These are phyloP conservation scores for Stenurella melanura DNA, from an alignment of 2,888 invertebrate genomes.

Conservation along the genomic window DNA sequence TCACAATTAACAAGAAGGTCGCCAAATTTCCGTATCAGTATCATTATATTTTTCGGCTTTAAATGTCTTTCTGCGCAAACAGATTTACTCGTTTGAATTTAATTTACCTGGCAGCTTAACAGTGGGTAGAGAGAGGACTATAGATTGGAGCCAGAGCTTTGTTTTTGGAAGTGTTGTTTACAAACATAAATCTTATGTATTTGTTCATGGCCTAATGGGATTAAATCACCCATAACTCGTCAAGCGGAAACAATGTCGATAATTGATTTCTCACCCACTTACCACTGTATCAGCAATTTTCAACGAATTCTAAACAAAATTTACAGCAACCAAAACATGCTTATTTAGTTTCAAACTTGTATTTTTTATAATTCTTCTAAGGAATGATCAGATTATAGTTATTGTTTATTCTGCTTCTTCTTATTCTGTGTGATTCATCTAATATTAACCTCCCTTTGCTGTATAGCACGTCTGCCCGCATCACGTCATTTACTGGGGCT, in stretches of 20 bases:
- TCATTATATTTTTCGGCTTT: too few species aligned
- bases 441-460: too few species aligned
- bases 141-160: neutral
- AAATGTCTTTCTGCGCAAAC: neutral
- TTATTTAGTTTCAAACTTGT: neutral
- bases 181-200: neutral
- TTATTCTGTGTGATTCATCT: too few species aligned
- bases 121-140: neutral
- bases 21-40: too few species aligned
- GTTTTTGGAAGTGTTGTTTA: neutral
- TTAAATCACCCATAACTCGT: neutral
- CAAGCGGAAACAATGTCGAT: neutral
- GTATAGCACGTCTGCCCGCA: too few species aligned
- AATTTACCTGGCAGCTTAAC: neutral
- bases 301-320: neutral
- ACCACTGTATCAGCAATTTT: neutral
- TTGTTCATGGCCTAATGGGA: neutral
- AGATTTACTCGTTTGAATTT: neutral
- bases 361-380: too few species aligned
- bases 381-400: too few species aligned
- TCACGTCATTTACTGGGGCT: too few species aligned
- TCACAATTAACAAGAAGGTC: too few species aligned
- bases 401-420: too few species aligned
- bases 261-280: neutral
- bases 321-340: neutral